These are phyloP conservation scores for Sparus aurata DNA, from an alignment of 2,797 vertebrate genomes.

Conservation along the genomic window DNA sequence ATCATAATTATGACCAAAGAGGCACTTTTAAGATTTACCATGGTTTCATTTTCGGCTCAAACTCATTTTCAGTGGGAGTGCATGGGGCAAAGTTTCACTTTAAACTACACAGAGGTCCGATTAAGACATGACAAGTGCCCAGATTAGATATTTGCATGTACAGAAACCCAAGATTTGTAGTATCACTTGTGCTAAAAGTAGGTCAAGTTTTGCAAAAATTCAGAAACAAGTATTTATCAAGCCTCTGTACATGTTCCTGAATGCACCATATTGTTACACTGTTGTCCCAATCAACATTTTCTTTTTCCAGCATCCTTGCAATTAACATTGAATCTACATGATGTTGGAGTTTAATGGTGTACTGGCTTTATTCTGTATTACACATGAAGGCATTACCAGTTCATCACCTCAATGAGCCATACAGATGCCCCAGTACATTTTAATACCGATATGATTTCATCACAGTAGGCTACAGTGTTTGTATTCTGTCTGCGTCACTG, in stretches of 20 bases:
- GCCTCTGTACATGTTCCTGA: conserved; percentile 29
- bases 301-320: conserved; percentile 27
- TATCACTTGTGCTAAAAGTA: not conserved
- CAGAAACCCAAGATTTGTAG: conserved; percentile 3
- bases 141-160: not conserved
- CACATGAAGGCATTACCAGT: conserved; percentile 26
- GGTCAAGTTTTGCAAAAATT: conserved; percentile 1
- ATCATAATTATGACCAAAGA: too few relatives aligned
- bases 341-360: conserved; percentile 30
- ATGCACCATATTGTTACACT: conserved; percentile 49
- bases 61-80: too few relatives aligned
- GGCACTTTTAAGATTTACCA: too few relatives aligned
- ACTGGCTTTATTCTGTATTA: conserved; percentile 46
- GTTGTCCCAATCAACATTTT: conserved; percentile 25
- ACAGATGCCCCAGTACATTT: conserved; percentile 32
- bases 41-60: too few relatives aligned
- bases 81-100: too few relatives aligned
- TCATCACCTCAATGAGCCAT: conserved; percentile 41
- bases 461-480: conserved; percentile 45
- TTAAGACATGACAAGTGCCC: conserved; percentile 30
- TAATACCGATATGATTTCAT: conserved; percentile 39
- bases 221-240: not conserved
- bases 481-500: conserved; percentile 38
- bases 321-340: conserved; percentile 31
- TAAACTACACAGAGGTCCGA: conserved; percentile 26